Evolutionary conservation across 2,888 invertebrate species (phyloP).

Genomic region (Trypoxylon attenuatum): DNA sequence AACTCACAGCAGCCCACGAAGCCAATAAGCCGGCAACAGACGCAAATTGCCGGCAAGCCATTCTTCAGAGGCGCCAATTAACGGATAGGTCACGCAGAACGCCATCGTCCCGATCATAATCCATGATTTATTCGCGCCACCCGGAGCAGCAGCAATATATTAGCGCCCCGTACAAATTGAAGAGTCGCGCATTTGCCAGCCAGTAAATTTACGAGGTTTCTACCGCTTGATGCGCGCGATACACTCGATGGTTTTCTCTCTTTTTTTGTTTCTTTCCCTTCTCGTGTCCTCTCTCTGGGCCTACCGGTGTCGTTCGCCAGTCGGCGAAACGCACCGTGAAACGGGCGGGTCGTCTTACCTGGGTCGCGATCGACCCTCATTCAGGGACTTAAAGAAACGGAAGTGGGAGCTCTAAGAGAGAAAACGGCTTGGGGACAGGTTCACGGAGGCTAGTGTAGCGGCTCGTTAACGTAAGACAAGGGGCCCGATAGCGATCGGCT

Average conservation of each 20-base stretch:
- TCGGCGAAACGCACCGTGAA: slow-evolving; percentile 9
- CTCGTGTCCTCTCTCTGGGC: too few species aligned
- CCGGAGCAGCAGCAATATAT: slow-evolving; percentile 22
- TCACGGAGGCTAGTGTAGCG: slow-evolving; percentile 42
- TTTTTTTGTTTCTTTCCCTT: too few species aligned
- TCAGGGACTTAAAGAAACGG: slow-evolving; percentile 30
- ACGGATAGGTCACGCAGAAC: slow-evolving; percentile 23
- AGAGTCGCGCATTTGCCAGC: slow-evolving; percentile 4
- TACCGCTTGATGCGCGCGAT: slow-evolving; percentile 17
- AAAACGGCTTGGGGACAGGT: slow-evolving; percentile 42
- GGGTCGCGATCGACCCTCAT: slow-evolving; percentile 26
- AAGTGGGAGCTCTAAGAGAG: slow-evolving; percentile 27
- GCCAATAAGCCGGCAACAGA: slow-evolving; percentile 14
- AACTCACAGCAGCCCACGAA: background rate
- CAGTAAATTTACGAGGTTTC: slow-evolving; percentile 41
- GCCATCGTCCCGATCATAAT: slow-evolving; percentile 21
- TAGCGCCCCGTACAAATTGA: slow-evolving; percentile 45
- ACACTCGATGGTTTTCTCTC: too few species aligned
- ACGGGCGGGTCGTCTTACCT: slow-evolving; percentile 28
- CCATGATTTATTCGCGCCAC: slow-evolving; percentile 23
- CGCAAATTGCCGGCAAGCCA: slow-evolving; percentile 19
- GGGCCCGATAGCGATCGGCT: slow-evolving; percentile 68
- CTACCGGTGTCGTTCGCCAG: too few species aligned
- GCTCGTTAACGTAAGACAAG: slow-evolving; percentile 70
- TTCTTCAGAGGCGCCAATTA: slow-evolving; percentile 33